A percentile compares a stretch with the other conserved stretches of the same genome.
These are phyloP conservation scores for Microcebus tavaratra DNA, from an alignment of 2,113 vertebrate genomes.

Conservation along the genomic window DNA sequence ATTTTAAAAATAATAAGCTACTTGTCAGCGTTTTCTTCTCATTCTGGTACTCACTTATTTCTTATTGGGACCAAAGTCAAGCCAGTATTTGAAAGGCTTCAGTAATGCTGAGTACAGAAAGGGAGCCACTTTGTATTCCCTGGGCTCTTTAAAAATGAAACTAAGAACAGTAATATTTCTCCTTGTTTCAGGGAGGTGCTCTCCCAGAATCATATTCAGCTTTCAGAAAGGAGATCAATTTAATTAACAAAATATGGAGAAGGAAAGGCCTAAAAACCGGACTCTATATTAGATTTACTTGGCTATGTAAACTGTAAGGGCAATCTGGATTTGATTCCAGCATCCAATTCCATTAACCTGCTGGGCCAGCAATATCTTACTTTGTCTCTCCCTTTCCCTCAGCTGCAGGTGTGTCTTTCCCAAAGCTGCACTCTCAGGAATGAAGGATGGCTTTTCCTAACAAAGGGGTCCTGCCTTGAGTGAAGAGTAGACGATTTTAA, in stretches of 20 bases:
- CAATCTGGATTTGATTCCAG: not conserved
- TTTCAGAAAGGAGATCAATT: constrained; percentile 26
- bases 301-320: not conserved
- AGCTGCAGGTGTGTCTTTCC: not conserved
- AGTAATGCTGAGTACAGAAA: not conserved
- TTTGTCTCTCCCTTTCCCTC: not conserved
- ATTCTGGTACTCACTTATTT: not conserved
- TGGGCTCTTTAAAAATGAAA: not conserved
- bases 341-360: not conserved
- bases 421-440: not conserved
- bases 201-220: not conserved
- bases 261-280: not conserved
- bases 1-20: not conserved
- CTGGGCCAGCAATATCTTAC: not conserved
- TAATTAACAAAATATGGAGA: not conserved
- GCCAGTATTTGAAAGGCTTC: not conserved
- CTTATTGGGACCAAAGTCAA: not conserved
- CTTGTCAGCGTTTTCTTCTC: not conserved
- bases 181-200: not conserved
- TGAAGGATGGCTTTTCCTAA: not conserved
- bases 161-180: not conserved
- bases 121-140: not conserved
- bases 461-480: not conserved
- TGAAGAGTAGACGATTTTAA: not conserved
- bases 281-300: not conserved